Percentiles rank a stretch among this genome's conserved stretches.
phyloP scores from a whole-genome alignment of 2,113 vertebrate genomes.

The Scortum barcoo region DNA sequence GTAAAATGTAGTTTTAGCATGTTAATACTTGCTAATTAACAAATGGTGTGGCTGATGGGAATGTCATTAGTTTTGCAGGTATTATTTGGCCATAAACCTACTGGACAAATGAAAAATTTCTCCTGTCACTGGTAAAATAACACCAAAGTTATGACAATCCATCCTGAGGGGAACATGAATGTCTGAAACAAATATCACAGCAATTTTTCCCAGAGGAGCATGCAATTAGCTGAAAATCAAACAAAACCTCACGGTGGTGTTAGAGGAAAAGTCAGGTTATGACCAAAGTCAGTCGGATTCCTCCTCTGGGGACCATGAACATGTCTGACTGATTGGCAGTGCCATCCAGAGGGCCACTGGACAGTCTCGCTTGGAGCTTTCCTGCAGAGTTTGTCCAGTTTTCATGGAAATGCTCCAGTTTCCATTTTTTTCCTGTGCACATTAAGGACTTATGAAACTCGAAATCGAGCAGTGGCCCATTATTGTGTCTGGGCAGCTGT shows the following conservation, averaged over 20 bases:
- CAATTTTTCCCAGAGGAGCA: too few relatives aligned
- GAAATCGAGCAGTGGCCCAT: background rate
- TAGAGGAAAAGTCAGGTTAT: background rate
- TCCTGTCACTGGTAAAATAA: too few relatives aligned
- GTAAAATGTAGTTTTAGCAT: background rate
- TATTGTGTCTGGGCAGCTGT: slow-evolving; percentile 1
- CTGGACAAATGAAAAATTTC: background rate
- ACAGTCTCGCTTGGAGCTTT: background rate
- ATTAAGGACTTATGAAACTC: background rate
- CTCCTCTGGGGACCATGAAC: background rate
- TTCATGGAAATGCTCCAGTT: background rate
- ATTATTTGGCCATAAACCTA: background rate
- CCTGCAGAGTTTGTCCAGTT: background rate
- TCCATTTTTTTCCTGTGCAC: background rate
- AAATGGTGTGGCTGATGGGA: background rate
- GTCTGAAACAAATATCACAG: background rate
- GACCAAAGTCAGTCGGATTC: background rate
- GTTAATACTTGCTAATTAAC: background rate
- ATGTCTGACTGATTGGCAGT: too few relatives aligned
- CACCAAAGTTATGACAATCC: background rate
- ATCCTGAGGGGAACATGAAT: too few relatives aligned
- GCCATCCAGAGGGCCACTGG: background rate
- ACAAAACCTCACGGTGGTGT: background rate
- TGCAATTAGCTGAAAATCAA: background rate
- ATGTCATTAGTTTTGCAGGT: background rate